Conservation (phyloP, 64 coral and sea anemone genomes). For the Platygyra sinensis region DNA sequence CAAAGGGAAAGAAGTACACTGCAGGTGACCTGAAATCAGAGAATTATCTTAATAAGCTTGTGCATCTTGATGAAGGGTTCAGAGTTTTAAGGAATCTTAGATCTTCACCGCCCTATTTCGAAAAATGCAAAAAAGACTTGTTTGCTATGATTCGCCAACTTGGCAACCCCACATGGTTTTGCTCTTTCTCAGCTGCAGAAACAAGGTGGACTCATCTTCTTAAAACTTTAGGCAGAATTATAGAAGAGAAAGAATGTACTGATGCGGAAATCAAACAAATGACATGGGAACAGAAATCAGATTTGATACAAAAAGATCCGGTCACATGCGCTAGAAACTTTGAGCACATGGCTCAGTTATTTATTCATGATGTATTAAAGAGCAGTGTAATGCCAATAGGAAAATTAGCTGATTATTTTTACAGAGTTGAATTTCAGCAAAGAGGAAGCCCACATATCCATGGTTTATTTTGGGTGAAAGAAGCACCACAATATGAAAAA, state of each 20-base stretch:
- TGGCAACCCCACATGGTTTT: constrained; percentile 70
- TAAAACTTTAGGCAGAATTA: constrained; percentile 50
- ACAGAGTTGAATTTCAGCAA: constrained; percentile 29
- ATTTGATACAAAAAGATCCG: constrained; percentile 40
- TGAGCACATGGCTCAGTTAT: constrained; percentile 52
- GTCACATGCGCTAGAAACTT: constrained; percentile 49
- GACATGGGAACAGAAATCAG: constrained; percentile 22
- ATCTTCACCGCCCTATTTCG: constrained; percentile 54
- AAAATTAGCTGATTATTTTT: constrained; percentile 30
- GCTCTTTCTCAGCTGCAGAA: constrained; percentile 74
- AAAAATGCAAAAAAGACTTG: constrained; percentile 65
- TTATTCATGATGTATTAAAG: constrained; percentile 31
- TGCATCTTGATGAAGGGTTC: constrained; percentile 57
- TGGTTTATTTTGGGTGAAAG: constrained; percentile 31
- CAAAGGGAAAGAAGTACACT: constrained; percentile 58
- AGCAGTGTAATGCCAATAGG: constrained; percentile 10
- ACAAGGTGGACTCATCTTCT: constrained; percentile 58
- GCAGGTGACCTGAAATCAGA: constrained; percentile 47
- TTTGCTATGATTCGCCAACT: constrained; percentile 63
- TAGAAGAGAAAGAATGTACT: constrained; percentile 10
- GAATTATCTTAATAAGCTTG: constrained; percentile 47
- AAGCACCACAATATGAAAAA: constrained; percentile 29
- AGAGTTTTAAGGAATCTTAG: constrained; percentile 62
- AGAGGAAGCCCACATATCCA: constrained; percentile 38
- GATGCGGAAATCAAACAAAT: constrained; percentile 10